These are phyloP conservation scores for Drosophila kambysellisi DNA, from an alignment of 2,888 invertebrate species.

Conservation along the genomic window DNA sequence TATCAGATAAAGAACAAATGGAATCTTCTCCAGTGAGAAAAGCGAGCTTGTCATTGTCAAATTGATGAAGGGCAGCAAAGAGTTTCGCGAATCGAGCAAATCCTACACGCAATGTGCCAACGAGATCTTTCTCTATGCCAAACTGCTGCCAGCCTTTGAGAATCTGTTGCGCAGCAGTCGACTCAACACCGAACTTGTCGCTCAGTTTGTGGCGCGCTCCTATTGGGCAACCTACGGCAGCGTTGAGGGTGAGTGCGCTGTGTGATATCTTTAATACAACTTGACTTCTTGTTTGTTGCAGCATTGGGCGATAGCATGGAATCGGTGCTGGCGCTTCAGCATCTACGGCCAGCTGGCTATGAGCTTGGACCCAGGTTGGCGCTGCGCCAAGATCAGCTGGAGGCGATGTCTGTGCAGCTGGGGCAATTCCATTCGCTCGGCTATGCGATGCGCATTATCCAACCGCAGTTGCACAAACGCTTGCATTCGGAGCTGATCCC, in stretches of 20 bases:
- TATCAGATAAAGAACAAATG: not conserved
- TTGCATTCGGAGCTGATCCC: slow-evolving; percentile 70
- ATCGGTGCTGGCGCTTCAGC: slow-evolving; percentile 80
- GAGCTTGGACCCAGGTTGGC: slow-evolving; percentile 78
- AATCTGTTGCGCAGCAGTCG: slow-evolving; percentile 66
- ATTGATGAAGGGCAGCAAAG: slow-evolving; percentile 83
- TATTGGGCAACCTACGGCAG: slow-evolving; percentile 79
- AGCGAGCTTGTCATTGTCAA: slow-evolving; percentile 76
- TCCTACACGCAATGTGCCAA: slow-evolving; percentile 83
- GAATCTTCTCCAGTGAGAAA: slow-evolving; percentile 26
- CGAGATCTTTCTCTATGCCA: slow-evolving; percentile 81
- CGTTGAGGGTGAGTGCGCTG: slow-evolving; percentile 69
- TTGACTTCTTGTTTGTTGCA: slow-evolving; percentile 12
- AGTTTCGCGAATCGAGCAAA: slow-evolving; percentile 79
- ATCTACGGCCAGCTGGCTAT: slow-evolving; percentile 79
- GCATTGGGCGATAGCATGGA: slow-evolving; percentile 72
- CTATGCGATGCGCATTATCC: slow-evolving; percentile 74
- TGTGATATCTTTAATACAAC: not conserved
- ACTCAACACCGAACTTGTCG: slow-evolving; percentile 52
- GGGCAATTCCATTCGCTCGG: slow-evolving; percentile 82
- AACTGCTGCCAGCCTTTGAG: slow-evolving; percentile 80
- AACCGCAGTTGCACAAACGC: slow-evolving; percentile 68
- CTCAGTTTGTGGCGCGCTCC: slow-evolving; percentile 73
- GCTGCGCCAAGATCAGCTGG: slow-evolving; percentile 78
- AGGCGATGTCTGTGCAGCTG: slow-evolving; percentile 75